Evolutionary conservation across 2,113 vertebrate species (phyloP).

Genomic region (Geothlypis trichas): DNA sequence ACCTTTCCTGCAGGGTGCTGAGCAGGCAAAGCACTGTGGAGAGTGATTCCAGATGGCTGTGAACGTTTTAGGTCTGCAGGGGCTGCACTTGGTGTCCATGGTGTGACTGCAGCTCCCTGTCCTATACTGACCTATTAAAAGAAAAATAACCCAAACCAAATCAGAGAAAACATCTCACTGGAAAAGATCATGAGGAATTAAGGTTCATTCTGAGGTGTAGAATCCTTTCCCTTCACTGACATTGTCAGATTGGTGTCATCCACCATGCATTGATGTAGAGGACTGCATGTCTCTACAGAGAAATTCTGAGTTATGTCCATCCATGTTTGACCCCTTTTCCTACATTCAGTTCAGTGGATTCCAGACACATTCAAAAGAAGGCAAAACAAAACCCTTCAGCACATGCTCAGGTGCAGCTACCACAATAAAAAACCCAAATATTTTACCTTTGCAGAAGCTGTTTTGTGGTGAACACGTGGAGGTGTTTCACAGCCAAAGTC

Average conservation of each 20-base stretch:
- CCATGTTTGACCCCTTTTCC: background rate
- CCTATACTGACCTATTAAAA: conserved; percentile 6
- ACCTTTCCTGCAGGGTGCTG: conserved; percentile 54
- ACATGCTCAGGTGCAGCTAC: background rate
- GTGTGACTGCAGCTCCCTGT: conserved; percentile 17
- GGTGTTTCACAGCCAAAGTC: background rate
- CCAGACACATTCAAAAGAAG: background rate
- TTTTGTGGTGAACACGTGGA: background rate
- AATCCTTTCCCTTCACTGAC: background rate
- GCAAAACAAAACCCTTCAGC: background rate
- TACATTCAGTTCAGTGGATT: background rate
- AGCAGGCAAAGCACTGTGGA: conserved; percentile 59
- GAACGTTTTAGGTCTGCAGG: conserved; percentile 29
- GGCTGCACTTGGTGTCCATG: conserved; percentile 29
- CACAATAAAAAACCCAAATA: background rate
- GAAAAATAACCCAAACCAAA: background rate
- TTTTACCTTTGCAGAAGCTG: background rate
- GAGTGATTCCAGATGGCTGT: conserved; percentile 62
- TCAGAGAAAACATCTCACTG: background rate
- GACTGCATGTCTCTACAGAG: background rate
- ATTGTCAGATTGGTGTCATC: background rate
- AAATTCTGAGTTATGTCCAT: background rate
- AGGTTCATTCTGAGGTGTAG: background rate
- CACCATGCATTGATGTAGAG: background rate
- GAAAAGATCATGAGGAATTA: background rate